A percentile compares a stretch with the other conserved stretches of the same genome.
These are phyloP conservation scores for Heliothis peltigera DNA, from an alignment of 2,888 invertebrate genomes.

Conservation along the genomic window DNA sequence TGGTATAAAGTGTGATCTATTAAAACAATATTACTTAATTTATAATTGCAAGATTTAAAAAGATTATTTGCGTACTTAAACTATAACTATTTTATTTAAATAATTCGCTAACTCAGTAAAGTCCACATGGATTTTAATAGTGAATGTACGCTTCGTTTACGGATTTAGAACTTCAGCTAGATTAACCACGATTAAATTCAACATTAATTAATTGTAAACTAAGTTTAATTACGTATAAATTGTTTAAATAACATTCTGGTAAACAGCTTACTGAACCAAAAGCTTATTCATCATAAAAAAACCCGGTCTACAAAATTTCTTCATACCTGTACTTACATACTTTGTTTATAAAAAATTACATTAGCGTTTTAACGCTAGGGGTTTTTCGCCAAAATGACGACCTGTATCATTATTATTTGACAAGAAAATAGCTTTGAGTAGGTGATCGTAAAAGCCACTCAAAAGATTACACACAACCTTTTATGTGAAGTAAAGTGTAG, in stretches of 20 bases:
- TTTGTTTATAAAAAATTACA: slow-evolving; percentile 3
- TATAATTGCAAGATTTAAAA: too few relatives aligned
- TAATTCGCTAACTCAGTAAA: neutral
- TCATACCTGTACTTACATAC: neutral
- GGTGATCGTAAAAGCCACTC: slow-evolving; percentile 40
- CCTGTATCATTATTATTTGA: slow-evolving; percentile 39
- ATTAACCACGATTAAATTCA: neutral
- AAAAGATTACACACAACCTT: slow-evolving; percentile 41
- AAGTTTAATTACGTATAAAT: too few relatives aligned
- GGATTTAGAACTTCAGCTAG: neutral
- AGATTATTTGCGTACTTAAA: too few relatives aligned
- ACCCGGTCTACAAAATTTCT: too few relatives aligned
- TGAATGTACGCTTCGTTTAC: neutral
- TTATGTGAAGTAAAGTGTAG: slow-evolving; percentile 29
- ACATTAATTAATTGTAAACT: neutral
- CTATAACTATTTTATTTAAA: too few relatives aligned
- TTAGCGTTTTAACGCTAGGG: neutral
- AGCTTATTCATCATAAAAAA: too few relatives aligned
- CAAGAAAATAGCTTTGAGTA: slow-evolving; percentile 31
- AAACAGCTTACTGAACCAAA: neutral
- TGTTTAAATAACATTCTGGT: too few relatives aligned
- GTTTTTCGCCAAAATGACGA: slow-evolving; percentile 1
- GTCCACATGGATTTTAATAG: neutral
- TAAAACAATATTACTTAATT: too few relatives aligned
- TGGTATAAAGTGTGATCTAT: too few relatives aligned